Conservation (phyloP, 2,113 vertebrate species). For the Aspidoscelis tigris region DNA sequence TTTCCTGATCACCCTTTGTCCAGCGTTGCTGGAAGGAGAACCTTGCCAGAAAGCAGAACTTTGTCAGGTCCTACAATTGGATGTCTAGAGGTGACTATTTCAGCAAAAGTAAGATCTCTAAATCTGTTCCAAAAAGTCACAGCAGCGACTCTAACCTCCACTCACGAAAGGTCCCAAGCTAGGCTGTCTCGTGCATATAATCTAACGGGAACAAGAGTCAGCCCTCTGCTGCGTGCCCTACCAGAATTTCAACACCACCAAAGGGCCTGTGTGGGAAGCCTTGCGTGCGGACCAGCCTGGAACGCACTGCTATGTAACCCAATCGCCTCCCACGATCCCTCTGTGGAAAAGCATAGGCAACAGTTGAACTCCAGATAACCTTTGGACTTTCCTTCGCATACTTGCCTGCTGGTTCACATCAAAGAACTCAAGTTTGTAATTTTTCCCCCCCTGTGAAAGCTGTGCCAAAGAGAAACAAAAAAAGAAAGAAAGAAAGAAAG, state of each 20-base stretch:
- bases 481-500: background rate
- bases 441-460: background rate
- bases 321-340: background rate
- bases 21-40: no score
- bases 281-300: background rate
- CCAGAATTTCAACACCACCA: rapidly evolving
- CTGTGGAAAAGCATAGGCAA: background rate
- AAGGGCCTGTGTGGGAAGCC: conserved; percentile 8
- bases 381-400: background rate
- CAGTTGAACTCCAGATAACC: conserved; percentile 17
- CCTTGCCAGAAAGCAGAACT: background rate
- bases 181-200: background rate
- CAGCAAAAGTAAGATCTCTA: background rate
- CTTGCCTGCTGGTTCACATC: conserved; percentile 11
- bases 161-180: background rate
- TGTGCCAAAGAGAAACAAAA: background rate
- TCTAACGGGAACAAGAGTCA: background rate
- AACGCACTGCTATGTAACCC: background rate
- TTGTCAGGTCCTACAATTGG: no score
- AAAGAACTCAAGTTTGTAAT: background rate
- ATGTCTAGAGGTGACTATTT: background rate
- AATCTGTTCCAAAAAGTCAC: background rate
- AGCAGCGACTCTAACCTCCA: background rate
- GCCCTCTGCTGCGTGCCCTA: background rate
- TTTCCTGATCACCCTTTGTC: no score